Evolutionary conservation across 2,888 invertebrate genomes (phyloP).

Genomic region (Autographa pulchrina): DNA sequence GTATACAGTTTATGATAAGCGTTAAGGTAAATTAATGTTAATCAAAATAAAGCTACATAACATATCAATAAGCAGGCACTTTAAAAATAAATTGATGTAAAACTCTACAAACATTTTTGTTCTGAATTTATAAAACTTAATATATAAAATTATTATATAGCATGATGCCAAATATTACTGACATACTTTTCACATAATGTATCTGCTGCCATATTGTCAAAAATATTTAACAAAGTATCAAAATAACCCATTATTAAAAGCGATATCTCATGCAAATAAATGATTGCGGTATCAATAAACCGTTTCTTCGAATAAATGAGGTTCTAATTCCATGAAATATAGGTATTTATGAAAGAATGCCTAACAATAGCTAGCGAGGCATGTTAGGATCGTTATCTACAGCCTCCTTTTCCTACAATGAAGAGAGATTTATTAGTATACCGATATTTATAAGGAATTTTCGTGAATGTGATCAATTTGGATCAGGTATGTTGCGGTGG

Average conservation of each 20-base stretch:
- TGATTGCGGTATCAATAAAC: constrained; percentile 32
- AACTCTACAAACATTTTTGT: too few species aligned
- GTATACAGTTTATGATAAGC: not conserved
- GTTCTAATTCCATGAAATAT: constrained; percentile 54
- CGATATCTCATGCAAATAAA: constrained; percentile 37
- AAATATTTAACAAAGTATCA: constrained; percentile 12
- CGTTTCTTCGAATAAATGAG: constrained; percentile 42
- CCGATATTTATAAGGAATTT: constrained; percentile 41
- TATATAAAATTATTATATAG: too few species aligned
- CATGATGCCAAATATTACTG: too few species aligned
- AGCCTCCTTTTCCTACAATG: constrained; percentile 39
- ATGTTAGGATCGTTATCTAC: constrained; percentile 41
- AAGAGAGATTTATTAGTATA: constrained; percentile 39
- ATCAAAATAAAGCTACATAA: too few species aligned
- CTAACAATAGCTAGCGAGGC: constrained; percentile 34
- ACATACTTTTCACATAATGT: too few species aligned
- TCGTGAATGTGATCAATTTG: constrained; percentile 20
- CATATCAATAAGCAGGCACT: too few species aligned
- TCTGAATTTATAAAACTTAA: too few species aligned
- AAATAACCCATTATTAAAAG: constrained; percentile 27
- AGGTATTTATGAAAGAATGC: constrained; percentile 37
- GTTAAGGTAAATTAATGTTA: too few species aligned
- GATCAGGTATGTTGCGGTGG: not conserved
- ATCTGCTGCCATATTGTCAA: not conserved
- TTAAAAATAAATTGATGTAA: too few species aligned